Evolutionary conservation across 2,113 vertebrate species (phyloP), one percentile per base, ranked within the genome.

Genomic region (Craseonycteris thonglongyai): DNA sequence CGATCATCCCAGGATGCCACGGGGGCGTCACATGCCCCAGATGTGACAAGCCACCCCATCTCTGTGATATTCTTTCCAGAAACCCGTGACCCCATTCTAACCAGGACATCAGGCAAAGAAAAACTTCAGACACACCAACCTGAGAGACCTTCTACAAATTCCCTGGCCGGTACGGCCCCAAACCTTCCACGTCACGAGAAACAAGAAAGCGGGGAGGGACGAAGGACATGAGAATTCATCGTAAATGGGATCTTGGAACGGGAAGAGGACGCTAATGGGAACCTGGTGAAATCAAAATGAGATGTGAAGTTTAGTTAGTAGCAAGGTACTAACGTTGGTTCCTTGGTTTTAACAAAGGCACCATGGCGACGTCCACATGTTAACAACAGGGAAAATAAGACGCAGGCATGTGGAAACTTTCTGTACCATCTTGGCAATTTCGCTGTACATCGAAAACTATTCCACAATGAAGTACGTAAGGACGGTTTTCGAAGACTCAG

Each of bases 301-400:
- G 69, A n/a, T 1, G 51, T 24, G 35, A 22, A 21, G 63, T 5
- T 63, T 2, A 4, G 47, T 12, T 21, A 79, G 16, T 1, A 35
- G 76, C 14, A 14, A 4, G 0, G 4, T 30, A 1, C 54, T 8
- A 6, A 6, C 0, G 5, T 21, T 22, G 51, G 75, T 2, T 69
- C 42, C 76, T 28, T 19, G 6, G 13, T 35, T 30, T 10, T 11
- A 22, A 33, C n/a, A 18, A 21, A 59, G 38, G 21, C 5, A 16
- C 21, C 19, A 0, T 0, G 16, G 11, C 2, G n/a, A 42, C 0
- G 0, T 30, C 15, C n/a, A 26, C 19, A 33, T 2, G 9, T 40
- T 11, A 56, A 26, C 26, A 15, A 8, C 0, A 28, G 7, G 15
- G 21, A 2, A 1, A 16, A 16, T 0, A 3, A 40, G 54, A 21